Evolutionary conservation across 2,113 vertebrate species (phyloP).

Genomic region (Rhynchomys soricoides): DNA sequence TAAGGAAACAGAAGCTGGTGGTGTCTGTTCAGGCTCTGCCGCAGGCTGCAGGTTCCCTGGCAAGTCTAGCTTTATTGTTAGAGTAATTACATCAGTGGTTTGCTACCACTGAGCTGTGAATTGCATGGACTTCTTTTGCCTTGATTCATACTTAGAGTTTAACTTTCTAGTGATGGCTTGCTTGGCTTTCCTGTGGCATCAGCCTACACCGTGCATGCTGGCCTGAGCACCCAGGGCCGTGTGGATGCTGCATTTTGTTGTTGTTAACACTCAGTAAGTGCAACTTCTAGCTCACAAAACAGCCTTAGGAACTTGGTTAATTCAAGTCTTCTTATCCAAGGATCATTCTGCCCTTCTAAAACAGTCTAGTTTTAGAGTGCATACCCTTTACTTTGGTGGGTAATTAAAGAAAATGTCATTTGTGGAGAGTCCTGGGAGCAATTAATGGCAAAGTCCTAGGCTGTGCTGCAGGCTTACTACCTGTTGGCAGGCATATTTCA

Average conservation of each 20-base stretch:
- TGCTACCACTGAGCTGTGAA: conserved; percentile 15
- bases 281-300: background rate
- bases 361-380: conserved; percentile 18
- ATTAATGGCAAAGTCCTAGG: background rate
- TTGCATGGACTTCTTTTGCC: background rate
- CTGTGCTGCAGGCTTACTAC: background rate
- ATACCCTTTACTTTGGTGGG: background rate
- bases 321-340: background rate
- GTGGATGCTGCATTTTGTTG: conserved; percentile 21
- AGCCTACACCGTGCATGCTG: background rate
- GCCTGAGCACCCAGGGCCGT: background rate
- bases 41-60: background rate
- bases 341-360: background rate
- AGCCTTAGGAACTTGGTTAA: conserved; percentile 35
- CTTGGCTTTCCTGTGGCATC: background rate
- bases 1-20: conserved; percentile 1
- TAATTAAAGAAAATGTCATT: background rate
- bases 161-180: conserved; percentile 5
- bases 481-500: background rate
- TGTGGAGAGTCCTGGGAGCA: conserved; percentile 23
- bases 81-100: background rate
- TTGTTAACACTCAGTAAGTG: conserved; percentile 14
- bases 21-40: background rate
- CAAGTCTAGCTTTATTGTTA: conserved; percentile 13
- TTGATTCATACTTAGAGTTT: background rate